These are phyloP conservation scores for Triplophysa siluroides DNA, from an alignment of 2,113 vertebrate species.

Conservation along the genomic window DNA sequence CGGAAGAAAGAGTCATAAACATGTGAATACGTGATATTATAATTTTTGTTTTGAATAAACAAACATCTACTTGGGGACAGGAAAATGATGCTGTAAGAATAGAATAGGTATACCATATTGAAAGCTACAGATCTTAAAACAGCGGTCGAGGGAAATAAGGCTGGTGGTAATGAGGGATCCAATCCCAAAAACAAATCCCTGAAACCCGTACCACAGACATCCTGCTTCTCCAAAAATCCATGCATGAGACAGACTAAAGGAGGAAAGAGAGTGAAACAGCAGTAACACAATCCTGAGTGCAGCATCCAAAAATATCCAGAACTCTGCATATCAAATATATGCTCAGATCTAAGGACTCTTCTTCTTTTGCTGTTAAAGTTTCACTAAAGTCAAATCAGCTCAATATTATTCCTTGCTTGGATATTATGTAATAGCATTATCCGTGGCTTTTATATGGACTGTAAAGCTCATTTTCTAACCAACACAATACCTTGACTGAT, in stretches of 20 bases:
- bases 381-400: constrained; percentile 3
- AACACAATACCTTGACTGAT: not conserved
- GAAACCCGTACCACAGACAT: constrained; percentile 63
- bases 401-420: not conserved
- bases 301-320: constrained; percentile 7
- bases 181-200: constrained; percentile 68
- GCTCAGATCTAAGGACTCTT: not conserved
- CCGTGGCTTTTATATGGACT: not conserved
- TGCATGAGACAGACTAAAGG: constrained; percentile 59
- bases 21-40: too few species aligned
- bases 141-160: constrained; percentile 67
- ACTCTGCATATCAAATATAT: not conserved
- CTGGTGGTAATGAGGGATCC: constrained; percentile 66
- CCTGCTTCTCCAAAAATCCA: constrained; percentile 65
- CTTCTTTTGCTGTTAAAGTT: not conserved
- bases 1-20: too few species aligned
- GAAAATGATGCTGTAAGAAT: not conserved
- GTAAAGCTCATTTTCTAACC: not conserved
- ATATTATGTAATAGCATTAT: not conserved
- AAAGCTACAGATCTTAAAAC: constrained; percentile 67
- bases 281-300: constrained; percentile 6
- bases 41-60: too few species aligned
- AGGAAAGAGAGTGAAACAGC: not conserved
- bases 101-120: constrained; percentile 53
- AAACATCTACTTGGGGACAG: too few species aligned